phyloP scores from a whole-genome alignment of 64 coral and sea anemone genomes.

The Acropora tenuis region DNA sequence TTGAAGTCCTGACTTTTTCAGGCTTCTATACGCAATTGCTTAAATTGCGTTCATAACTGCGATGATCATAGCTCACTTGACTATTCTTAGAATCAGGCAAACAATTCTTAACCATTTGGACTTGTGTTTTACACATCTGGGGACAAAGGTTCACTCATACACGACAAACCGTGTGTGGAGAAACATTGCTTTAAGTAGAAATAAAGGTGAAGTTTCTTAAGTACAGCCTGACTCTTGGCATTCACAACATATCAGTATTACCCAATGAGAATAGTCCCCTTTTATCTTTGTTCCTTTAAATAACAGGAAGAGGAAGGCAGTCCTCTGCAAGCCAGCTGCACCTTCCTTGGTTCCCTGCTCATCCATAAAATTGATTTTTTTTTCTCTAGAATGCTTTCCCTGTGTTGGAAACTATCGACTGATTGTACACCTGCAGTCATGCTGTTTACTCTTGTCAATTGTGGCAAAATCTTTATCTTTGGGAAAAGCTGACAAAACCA shows the following conservation, averaged over 20 bases:
- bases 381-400: constrained; percentile 14
- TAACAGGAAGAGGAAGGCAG: constrained; percentile 10
- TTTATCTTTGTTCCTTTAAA: constrained; percentile 10
- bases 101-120: constrained; percentile 1
- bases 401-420: constrained; percentile 15
- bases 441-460: constrained; percentile 15
- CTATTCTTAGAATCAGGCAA: constrained; percentile 11
- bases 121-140: constrained; percentile 12
- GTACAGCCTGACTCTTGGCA: constrained; percentile 13
- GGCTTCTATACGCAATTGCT: too few species aligned
- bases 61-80: too few species aligned
- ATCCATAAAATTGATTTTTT: constrained; percentile 16
- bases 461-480: not conserved
- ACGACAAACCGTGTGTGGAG: constrained; percentile 14
- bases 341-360: constrained; percentile 6
- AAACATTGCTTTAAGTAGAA: constrained; percentile 10
- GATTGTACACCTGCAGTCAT: constrained; percentile 10
- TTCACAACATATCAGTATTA: constrained; percentile 14
- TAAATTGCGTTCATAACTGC: too few species aligned
- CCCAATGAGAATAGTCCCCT: constrained; percentile 6
- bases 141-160: constrained; percentile 6
- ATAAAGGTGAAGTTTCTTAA: constrained; percentile 12
- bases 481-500: not conserved
- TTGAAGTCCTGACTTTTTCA: too few species aligned
- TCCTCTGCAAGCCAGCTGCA: constrained; percentile 9